Base-by-base conservation (phyloP, 2,888 invertebrate species). In the Phalera bucephala region DNA sequence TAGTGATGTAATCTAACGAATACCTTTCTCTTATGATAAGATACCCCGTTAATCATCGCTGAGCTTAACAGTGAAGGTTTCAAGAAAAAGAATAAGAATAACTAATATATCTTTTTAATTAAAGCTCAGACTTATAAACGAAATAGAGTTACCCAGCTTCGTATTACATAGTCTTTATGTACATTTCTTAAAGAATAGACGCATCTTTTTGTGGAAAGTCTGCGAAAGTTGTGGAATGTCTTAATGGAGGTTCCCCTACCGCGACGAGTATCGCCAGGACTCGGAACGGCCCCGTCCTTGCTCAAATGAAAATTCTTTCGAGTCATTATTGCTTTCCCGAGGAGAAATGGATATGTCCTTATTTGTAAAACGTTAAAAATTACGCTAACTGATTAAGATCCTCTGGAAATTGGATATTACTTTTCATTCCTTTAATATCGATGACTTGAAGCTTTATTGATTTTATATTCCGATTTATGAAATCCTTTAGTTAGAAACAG, bases 231-330 rank as follows among this genome's bases (percentile, higher is more conserved):
- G 66, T 69, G 83, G 84, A 84, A 85, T 84, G 75, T 77, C 74
- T 76, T 72, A 76, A 78, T 78, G 72, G 75, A 53, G 60, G 57
- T 58, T 47, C 47, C 50, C 46, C 57, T 55, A 59, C 51, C 46
- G 45, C 64, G 69, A 73, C 72, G 74, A 74, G 71, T 66, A 66
- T 64, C 44, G 43, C 44, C 36, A 43, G 64, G 68, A 68, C 69
- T 44, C 36, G 44, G 64, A 68, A 68, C 69, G 66, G 50, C 38
- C 60, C 55, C 55, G 58, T 58, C 72, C 72, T 64, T 66, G 67
- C 75, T 76, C 63, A 81, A 84, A 85, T 85, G 80, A 84, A 84
- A 84, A 81, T 81, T 85, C 81, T 80, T 79, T 77, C 54, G 59
- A 53, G 70, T 72, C 78, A 80, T 82, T 82, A 81, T 76, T 77